Evolutionary conservation across 2,888 invertebrate species (phyloP), one percentile per base, ranked within the genome.

Genomic region (Mesoligia furuncula): DNA sequence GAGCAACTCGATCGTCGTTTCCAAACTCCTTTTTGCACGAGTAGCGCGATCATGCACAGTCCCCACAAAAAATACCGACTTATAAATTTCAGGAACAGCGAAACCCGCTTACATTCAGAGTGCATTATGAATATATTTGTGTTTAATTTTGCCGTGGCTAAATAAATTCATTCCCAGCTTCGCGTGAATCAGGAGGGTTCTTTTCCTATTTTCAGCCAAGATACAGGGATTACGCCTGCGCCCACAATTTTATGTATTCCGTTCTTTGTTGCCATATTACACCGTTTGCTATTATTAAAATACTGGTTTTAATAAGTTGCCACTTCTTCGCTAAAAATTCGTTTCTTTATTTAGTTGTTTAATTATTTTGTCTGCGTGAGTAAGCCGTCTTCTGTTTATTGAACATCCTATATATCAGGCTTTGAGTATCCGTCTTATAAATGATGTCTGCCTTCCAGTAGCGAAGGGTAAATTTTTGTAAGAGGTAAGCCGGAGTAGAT

Each of bases 131-230:
- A 92, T 92, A 90, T 91, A 92, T 92, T 91, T 91, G 88, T 90
- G 88, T 90, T 92, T 92, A 92, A 93, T 93, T 94, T 93, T 82
- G 89, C 86, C 87, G 88, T 82, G 88, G 90, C 89, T 90, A 92
- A 93, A 94, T 93, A 93, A 93, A 93, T 93, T 94, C 90, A 93
- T 93, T 93, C 89, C 87, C 89, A 90, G 91, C 90, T 79, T 86
- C 86, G 89, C 90, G 92, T 93, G 93, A 93, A 92, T 93, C 90
- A 93, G 90, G 89, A 92, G 91, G 90, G 92, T 92, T 88, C 91
- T 92, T 93, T 93, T 92, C 90, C 91, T 93, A 91, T 87, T 95
- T 92, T 92, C 90, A 91, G 90, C 89, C 83, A 90, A 91, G 91
- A 91, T 90, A 91, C 90, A 90, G 88, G 91, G 91, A 93, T 94